Percentiles rank a stretch among this genome's conserved stretches.
Evolutionary conservation across 2,888 invertebrate species (phyloP).

Genomic region (Drosophila paramelanica): DNA sequence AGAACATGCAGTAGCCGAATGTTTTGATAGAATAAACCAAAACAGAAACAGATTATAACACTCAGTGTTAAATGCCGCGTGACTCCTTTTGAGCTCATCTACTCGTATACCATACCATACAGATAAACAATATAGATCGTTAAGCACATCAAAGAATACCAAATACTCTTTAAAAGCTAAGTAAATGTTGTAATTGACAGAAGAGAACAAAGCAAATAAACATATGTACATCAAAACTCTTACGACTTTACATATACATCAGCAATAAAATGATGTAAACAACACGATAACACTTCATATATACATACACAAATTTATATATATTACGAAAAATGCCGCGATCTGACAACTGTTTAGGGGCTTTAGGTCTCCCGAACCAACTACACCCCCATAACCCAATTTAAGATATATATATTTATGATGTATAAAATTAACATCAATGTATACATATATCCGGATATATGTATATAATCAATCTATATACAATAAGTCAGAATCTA

Average conservation of each 20-base stretch:
- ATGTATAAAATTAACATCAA: not conserved
- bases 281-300: conserved; percentile 8
- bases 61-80: conserved; percentile 39
- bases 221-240: conserved; percentile 8
- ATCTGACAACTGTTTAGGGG: too few species aligned
- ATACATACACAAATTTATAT: conserved; percentile 5
- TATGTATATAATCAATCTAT: conserved; percentile 29
- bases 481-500: conserved; percentile 40
- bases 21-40: conserved; percentile 34
- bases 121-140: not conserved
- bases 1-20: conserved; percentile 13
- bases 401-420: not conserved
- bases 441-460: conserved; percentile 10
- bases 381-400: not conserved
- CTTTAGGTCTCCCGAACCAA: too few species aligned
- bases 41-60: conserved; percentile 4
- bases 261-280: conserved; percentile 5
- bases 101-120: conserved; percentile 17
- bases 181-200: conserved; percentile 69
- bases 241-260: conserved; percentile 19
- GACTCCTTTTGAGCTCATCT: conserved; percentile 64
- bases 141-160: conserved; percentile 2
- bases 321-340: too few species aligned
- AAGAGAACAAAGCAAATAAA: conserved; percentile 28
- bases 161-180: conserved; percentile 30